Evolutionary conservation across 2,797 vertebrate genomes (phyloP), one percentile per base, ranked within the genome.

Genomic region (Graptemys geographica): DNA sequence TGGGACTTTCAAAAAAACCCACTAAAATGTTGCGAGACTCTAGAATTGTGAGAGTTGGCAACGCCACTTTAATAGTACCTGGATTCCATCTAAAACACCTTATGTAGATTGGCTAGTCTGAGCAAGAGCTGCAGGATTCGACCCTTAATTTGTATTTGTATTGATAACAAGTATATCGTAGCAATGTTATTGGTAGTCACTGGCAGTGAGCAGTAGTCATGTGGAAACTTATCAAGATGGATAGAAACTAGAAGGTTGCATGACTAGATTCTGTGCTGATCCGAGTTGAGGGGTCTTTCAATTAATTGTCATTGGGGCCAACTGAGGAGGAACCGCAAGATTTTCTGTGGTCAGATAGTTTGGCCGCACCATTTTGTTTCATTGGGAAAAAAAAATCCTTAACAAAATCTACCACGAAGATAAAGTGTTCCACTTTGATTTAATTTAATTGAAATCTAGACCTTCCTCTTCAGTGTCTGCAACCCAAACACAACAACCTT

Each of bases 151-250:
- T 62, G 31, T 62, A 62, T 62, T 62, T 62, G 31, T 62, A 33
- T 33, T 18, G 59, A 62, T 62, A 31, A 31, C 11, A 59, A 28
- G 11, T 59, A 59, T 33, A 33, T 33, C 7, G 7, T 62, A 62
- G 59, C 59, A 62, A 62, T 16, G 59, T 62, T n/a, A 33, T 33
- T 62, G 59, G 31, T 31, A 62, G 31, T 33, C 31, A 15, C 25
- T 18, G 1, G 55, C 88, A 47, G 79, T 2, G 4, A 89, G 81
- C 1, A 1, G 4, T 1, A 27, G n/a, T 49, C 33, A 62, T 4
- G 8, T 72, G 59, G 88, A 84, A n/a, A 51, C 49, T 19, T 33
- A 9, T 62, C 59, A 56, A 1, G 12, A 44, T n/a, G 57, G 7
- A 62, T 11, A 85, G 95, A 27, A 91, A 89, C 27, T 2, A 87